Evolutionary conservation across 2,888 invertebrate genomes (phyloP).

Genomic region (Steinernema hermaphroditum): DNA sequence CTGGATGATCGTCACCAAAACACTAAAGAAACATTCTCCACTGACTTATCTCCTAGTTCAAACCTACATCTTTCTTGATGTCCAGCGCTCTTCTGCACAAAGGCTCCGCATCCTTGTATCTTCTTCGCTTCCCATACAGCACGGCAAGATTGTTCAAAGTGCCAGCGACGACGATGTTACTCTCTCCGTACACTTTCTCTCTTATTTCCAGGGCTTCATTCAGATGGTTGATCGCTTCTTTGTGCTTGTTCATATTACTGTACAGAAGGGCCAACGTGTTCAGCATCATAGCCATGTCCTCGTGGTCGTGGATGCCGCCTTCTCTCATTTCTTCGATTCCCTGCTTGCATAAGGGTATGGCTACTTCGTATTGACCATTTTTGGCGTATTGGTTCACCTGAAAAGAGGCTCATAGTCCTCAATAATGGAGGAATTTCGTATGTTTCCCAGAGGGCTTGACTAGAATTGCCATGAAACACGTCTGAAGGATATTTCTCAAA

Average conservation of each 20-base stretch:
- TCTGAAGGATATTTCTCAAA: too few species aligned
- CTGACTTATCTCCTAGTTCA: too few species aligned
- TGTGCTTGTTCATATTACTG: constrained; percentile 95
- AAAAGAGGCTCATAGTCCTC: constrained; percentile 32
- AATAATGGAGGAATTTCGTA: too few species aligned
- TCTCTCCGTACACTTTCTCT: constrained; percentile 96
- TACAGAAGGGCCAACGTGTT: constrained; percentile 94
- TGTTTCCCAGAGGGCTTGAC: too few species aligned
- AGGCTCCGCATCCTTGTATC: constrained; percentile 97
- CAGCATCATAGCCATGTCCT: constrained; percentile 98
- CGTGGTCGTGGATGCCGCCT: constrained; percentile 96
- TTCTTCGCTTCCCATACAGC: constrained; percentile 87
- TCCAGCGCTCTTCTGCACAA: constrained; percentile 95
- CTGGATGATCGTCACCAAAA: constrained; percentile 95
- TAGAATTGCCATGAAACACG: too few species aligned
- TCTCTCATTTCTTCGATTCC: constrained; percentile 98
- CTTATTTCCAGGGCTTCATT: constrained; percentile 96
- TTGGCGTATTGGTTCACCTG: constrained; percentile 92
- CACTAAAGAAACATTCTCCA: constrained; percentile 71
- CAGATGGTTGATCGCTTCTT: constrained; percentile 94
- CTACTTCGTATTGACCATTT: constrained; percentile 94
- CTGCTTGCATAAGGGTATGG: constrained; percentile 97
- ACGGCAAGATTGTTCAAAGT: constrained; percentile 98
- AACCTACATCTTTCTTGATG: constrained; percentile 71
- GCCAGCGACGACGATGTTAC: constrained; percentile 98